Percentiles rank a stretch among this genome's conserved stretches.
phyloP scores from a whole-genome alignment of 2,113 vertebrate species.

The Xyliphius kryptos region DNA sequence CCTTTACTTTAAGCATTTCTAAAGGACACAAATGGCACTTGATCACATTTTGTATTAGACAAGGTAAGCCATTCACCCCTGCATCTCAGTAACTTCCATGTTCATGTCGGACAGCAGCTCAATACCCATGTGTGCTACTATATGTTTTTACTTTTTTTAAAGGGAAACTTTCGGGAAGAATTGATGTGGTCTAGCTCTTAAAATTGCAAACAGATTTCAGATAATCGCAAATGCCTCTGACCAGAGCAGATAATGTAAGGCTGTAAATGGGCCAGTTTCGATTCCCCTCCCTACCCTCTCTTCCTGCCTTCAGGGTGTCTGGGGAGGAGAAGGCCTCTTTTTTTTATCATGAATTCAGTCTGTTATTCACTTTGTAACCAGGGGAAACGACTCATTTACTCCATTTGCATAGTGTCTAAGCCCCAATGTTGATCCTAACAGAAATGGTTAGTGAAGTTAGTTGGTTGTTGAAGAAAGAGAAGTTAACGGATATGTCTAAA shows the following conservation, averaged over 20 bases:
- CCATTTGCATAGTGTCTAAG: conserved; percentile 20
- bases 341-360: conserved; percentile 13
- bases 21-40: conserved; percentile 25
- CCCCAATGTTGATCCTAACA: neutral
- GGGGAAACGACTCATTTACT: conserved; percentile 2
- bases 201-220: conserved; percentile 40
- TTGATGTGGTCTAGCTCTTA: conserved; percentile 21
- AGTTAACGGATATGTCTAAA: too few species aligned
- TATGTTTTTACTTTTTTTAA: conserved; percentile 7
- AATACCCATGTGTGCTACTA: conserved; percentile 13
- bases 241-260: conserved; percentile 33
- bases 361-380: conserved; percentile 11
- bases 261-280: conserved; percentile 22
- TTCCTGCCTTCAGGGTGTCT: conserved; percentile 29
- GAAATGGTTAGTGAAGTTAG: neutral
- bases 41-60: conserved; percentile 15
- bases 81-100: conserved; percentile 29
- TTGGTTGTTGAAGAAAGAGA: conserved; percentile 6
- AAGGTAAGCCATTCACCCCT: conserved; percentile 9
- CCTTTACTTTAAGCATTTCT: conserved; percentile 3
- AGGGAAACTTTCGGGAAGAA: conserved; percentile 25
- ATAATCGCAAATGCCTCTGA: conserved; percentile 38
- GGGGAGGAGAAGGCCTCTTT: conserved; percentile 1
- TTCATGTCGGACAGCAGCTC: conserved; percentile 19
- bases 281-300: conserved; percentile 11